Evolutionary conservation across 2,113 vertebrate species (phyloP), one percentile per base, ranked within the genome.

Genomic region (Tetraodon nigroviridis): DNA sequence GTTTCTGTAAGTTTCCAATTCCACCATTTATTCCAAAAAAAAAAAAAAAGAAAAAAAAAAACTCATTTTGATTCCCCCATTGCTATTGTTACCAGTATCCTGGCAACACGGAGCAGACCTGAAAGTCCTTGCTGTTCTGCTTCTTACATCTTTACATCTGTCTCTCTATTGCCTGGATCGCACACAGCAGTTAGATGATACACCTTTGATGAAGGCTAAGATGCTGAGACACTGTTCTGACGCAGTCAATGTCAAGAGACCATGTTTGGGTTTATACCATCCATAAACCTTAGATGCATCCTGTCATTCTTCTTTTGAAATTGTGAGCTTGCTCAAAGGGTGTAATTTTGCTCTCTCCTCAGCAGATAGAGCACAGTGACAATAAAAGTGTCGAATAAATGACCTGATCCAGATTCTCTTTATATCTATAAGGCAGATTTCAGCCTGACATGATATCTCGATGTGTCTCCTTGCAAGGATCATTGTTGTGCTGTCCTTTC

Each of bases 51-150:
- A n/a, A 46, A 46, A 47, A 53, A 59, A 71, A 76, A 75, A 60
- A 54, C 62, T 80, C 72, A 69, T 75, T 58, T 70, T 68, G 75
- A 67, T 75, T 57, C 67, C 55, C 58, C 61, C 56, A 62, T 71
- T 56, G 50, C 54, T 46, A 73, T 71, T 53, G 61, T 79, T 81
- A 57, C 77, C 86, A 75, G 86, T 87, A 84, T 84, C 84, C 86
- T 86, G 87, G 86, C 87, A 89, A 89, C 87, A 80, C 78, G 51
- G 75, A 83, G 71, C 79, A 81, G 78, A 87, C 79, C 74, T 77
- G 76, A 84, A 84, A 1, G 64, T 83, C 80, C 79, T 85, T 74
- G 75, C 69, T 76, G 78, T 78, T 85, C 79, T 76, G 79, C 76
- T 79, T 61, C 65, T 76, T 82, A 69, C 75, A 80, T 81, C 81